phyloP scores from a whole-genome alignment of 2,113 vertebrate genomes.

The Buteo buteo region DNA sequence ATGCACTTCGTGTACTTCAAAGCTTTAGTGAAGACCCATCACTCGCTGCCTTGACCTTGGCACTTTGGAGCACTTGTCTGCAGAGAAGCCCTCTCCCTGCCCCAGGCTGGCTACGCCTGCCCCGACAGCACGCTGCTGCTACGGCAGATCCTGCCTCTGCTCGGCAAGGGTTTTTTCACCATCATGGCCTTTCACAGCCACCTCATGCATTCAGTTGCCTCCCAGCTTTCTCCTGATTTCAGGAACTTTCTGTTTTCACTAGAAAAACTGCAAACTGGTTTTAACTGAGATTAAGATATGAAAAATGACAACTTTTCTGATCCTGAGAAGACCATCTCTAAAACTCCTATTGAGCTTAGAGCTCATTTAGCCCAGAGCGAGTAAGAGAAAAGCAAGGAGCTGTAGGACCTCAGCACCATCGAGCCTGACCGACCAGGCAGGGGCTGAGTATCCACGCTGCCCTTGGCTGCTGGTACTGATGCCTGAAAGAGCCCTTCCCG shows the following conservation, averaged over 20 bases:
- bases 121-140: too few species aligned
- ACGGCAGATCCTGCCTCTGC: background rate
- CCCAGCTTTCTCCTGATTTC: background rate
- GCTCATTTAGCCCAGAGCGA: background rate
- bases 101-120: background rate
- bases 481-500: background rate
- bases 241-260: background rate
- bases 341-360: background rate
- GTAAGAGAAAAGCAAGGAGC: background rate
- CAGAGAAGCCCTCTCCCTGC: background rate
- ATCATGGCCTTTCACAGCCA: background rate
- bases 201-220: background rate
- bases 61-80: background rate
- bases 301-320: background rate
- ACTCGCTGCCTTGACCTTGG: background rate
- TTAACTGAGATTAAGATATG: background rate
- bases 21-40: background rate
- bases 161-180: accelerated
- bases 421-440: background rate
- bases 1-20: background rate
- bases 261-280: background rate
- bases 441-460: background rate
- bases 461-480: accelerated
- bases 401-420: background rate
- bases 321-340: background rate